Conservation (phyloP, 2,888 invertebrate species). For the Carcina quercana region DNA sequence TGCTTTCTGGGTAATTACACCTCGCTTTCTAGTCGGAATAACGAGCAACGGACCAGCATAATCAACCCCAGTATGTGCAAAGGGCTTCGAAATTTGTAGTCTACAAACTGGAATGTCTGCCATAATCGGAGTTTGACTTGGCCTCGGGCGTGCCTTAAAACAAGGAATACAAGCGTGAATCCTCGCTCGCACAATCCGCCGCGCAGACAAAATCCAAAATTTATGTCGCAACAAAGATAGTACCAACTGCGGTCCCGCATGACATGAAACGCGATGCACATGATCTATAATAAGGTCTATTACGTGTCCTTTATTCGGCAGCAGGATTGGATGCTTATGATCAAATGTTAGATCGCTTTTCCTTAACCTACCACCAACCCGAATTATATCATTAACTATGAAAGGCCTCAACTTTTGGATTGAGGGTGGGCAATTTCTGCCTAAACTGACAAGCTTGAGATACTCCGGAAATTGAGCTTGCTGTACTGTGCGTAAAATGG, state of each 20-base stretch:
- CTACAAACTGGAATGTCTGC: slow-evolving; percentile 4
- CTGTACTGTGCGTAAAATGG: neutral
- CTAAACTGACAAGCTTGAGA: too few species aligned
- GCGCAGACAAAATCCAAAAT: slow-evolving; percentile 5
- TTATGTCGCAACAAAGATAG: slow-evolving; percentile 7
- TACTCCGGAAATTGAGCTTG: neutral
- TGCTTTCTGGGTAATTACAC: slow-evolving; percentile 6
- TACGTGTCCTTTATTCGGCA: slow-evolving; percentile 7
- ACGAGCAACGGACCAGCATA: slow-evolving; percentile 10
- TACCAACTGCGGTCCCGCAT: slow-evolving; percentile 12
- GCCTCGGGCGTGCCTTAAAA: slow-evolving; percentile 1
- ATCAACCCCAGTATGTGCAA: slow-evolving; percentile 12
- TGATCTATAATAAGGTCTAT: slow-evolving; percentile 9
- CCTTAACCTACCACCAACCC: slow-evolving; percentile 7
- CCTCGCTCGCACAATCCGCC: neutral
- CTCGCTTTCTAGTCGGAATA: slow-evolving; percentile 9
- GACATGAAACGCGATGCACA: slow-evolving; percentile 8
- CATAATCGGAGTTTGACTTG: slow-evolving; percentile 1
- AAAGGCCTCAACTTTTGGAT: slow-evolving; percentile 2
- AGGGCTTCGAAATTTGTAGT: slow-evolving; percentile 7
- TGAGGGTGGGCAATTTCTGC: slow-evolving; percentile 1
- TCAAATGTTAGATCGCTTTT: slow-evolving; percentile 2
- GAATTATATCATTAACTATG: slow-evolving; percentile 3
- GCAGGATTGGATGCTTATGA: slow-evolving; percentile 9
- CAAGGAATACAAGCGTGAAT: slow-evolving; percentile 2